Evolutionary conservation across 2,797 vertebrate genomes (phyloP).

Genomic region (Menidia menidia): DNA sequence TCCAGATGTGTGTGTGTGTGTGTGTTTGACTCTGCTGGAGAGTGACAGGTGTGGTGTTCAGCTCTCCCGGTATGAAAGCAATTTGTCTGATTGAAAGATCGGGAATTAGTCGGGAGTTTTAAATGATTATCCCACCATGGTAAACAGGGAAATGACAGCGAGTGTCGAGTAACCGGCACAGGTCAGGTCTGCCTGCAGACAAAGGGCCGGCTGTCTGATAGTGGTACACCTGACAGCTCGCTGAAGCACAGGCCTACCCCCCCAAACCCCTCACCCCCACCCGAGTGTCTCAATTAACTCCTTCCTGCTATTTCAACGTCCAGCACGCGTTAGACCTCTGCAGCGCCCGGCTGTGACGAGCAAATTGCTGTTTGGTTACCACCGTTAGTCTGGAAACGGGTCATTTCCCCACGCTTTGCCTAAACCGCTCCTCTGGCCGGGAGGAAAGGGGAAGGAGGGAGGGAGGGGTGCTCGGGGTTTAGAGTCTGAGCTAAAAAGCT

Average conservation of each 20-base stretch:
- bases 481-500: slow-evolving; percentile 62
- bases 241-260: slow-evolving; percentile 48
- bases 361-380: slow-evolving; percentile 83
- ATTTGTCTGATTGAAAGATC: slow-evolving; percentile 79
- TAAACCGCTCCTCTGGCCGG: slow-evolving; percentile 66
- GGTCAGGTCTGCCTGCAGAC: slow-evolving; percentile 67
- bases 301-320: slow-evolving; percentile 84
- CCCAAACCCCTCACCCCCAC: too few relatives aligned
- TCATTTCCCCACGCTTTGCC: slow-evolving; percentile 80
- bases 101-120: slow-evolving; percentile 71
- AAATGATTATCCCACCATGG: slow-evolving; percentile 61
- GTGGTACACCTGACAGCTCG: slow-evolving; percentile 69
- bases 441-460: slow-evolving; percentile 11
- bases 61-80: slow-evolving; percentile 71
- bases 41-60: slow-evolving; percentile 70
- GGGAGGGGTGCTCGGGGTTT: slow-evolving; percentile 47
- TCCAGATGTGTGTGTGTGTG: slow-evolving; percentile 2
- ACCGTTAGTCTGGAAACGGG: slow-evolving; percentile 79
- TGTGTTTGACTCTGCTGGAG: slow-evolving; percentile 5
- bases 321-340: slow-evolving; percentile 65
- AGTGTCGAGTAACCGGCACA: slow-evolving; percentile 63
- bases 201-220: slow-evolving; percentile 77
- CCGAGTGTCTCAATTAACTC: slow-evolving; percentile 75
- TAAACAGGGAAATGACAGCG: slow-evolving; percentile 70
- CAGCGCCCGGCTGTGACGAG: slow-evolving; percentile 75